These are phyloP conservation scores for Protophormia terraenovae DNA, from an alignment of 2,888 invertebrate genomes.

Conservation along the genomic window DNA sequence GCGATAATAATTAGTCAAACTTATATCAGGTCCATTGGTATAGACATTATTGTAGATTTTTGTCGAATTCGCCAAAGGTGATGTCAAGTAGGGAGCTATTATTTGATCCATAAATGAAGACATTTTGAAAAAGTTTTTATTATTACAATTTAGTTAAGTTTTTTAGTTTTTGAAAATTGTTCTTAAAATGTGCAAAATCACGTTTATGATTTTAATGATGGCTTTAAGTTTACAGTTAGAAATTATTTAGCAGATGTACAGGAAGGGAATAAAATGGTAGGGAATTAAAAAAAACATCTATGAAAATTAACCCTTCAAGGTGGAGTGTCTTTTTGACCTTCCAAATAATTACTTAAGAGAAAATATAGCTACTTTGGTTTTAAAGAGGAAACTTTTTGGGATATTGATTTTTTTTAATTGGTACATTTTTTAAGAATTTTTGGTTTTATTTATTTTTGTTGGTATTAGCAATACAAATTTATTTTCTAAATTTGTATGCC, in stretches of 20 bases:
- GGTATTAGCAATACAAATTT: too few relatives aligned
- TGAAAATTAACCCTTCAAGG: background rate
- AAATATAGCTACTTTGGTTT: too few relatives aligned
- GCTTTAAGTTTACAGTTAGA: conserved; percentile 42
- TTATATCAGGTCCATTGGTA: background rate
- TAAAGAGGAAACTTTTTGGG: too few relatives aligned
- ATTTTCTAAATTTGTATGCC: background rate
- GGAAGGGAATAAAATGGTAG: background rate
- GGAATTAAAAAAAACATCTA: background rate
- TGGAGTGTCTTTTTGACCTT: too few relatives aligned
- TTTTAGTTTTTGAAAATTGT: background rate
- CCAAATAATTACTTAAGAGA: too few relatives aligned
- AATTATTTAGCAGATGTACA: background rate
- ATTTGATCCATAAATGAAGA: background rate
- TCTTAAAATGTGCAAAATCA: background rate
- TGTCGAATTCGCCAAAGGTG: conserved; percentile 37
- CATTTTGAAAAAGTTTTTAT: background rate
- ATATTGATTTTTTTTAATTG: too few relatives aligned
- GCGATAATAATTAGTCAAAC: background rate
- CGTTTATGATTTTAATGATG: background rate
- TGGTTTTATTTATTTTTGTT: too few relatives aligned
- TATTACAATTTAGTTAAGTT: background rate
- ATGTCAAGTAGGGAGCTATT: background rate
- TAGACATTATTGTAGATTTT: background rate
- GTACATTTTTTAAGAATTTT: too few relatives aligned